phyloP scores from a whole-genome alignment of 2,113 vertebrate genomes.

The Clarias macrocephalus region DNA sequence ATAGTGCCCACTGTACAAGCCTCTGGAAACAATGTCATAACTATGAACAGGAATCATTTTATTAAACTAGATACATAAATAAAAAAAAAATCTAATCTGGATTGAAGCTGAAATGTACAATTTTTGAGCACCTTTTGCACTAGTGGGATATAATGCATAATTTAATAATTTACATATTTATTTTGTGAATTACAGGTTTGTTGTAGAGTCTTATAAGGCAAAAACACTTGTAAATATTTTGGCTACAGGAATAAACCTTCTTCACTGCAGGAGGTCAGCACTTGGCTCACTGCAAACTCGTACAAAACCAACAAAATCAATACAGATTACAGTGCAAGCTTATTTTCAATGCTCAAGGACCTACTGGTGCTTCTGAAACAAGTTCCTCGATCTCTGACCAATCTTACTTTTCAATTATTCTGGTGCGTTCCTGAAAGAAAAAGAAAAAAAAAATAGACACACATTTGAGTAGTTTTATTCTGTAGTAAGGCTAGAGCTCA shows the following conservation, averaged over 20 bases:
- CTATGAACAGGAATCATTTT: background rate
- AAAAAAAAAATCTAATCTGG: background rate
- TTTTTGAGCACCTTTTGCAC: background rate
- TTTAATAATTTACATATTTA: too few species aligned
- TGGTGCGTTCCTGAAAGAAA: background rate
- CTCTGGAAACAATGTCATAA: too few species aligned
- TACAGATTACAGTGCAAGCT: conserved; percentile 1
- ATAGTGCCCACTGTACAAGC: too few species aligned
- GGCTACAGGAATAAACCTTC: conserved; percentile 22
- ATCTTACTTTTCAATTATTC: conserved; percentile 9
- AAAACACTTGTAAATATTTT: background rate
- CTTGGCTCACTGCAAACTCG: background rate
- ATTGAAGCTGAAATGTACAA: background rate
- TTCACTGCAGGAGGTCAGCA: background rate
- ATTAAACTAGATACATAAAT: background rate
- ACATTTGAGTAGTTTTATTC: background rate
- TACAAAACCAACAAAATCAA: background rate
- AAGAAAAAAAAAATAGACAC: background rate
- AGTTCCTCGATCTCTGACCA: background rate
- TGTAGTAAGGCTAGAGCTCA: background rate
- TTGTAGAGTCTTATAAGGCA: background rate
- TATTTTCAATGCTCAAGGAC: background rate
- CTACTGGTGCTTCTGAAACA: background rate
- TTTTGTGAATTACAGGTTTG: background rate
- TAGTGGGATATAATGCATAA: background rate